phyloP scores from a whole-genome alignment of 2,888 invertebrate genomes.

The Drosophila neotestacea region DNA sequence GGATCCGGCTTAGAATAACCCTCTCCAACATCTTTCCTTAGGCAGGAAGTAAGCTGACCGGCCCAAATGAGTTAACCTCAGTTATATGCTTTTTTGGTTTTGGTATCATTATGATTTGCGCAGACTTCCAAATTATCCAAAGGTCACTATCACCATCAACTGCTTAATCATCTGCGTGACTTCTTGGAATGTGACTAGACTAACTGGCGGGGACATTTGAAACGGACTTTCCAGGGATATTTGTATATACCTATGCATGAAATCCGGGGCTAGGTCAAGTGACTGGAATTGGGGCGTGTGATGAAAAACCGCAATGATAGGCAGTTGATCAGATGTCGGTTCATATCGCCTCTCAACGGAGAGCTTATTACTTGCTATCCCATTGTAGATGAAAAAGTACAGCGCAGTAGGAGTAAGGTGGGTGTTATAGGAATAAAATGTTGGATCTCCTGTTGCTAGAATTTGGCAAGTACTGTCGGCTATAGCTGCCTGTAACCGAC shows the following conservation, averaged over 20 bases:
- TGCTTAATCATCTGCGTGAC: no score
- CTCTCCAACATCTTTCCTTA: slow-evolving; percentile 3
- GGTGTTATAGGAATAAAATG: slow-evolving; percentile 8
- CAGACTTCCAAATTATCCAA: no score
- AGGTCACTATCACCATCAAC: no score
- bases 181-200: no score
- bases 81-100: no score
- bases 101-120: no score
- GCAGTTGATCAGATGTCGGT: no score
- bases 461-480: background rate
- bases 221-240: no score
- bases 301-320: no score
- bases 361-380: background rate
- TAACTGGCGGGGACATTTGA: background rate
- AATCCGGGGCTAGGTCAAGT: background rate
- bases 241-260: background rate
- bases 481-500: background rate
- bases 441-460: slow-evolving; percentile 14
- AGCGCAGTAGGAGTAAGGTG: slow-evolving; percentile 9
- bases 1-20: slow-evolving; percentile 1
- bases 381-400: slow-evolving; percentile 14
- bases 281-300: slow-evolving; percentile 1
- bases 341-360: background rate
- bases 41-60: no score
- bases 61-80: no score